A percentile compares a stretch with the other conserved stretches of the same genome.
Conservation (phyloP, 2,888 invertebrate species). For the Tetanocera ferruginea region DNA sequence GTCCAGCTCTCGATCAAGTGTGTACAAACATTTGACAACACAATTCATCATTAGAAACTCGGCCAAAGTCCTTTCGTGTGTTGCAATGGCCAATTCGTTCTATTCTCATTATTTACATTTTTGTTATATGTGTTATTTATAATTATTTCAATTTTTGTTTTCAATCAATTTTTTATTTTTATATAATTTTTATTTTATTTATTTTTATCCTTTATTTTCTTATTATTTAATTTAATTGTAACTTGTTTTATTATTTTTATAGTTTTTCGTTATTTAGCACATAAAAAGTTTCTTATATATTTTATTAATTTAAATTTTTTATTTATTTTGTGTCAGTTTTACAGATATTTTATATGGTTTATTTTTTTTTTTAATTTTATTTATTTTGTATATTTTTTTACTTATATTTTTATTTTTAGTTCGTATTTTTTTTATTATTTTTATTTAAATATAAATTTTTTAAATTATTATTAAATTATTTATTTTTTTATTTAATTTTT, state of each 20-base stretch:
- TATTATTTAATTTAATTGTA: not conserved
- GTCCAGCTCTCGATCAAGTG: too few species aligned
- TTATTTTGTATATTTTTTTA: too few species aligned
- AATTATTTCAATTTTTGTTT: not conserved
- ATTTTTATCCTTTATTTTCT: not conserved
- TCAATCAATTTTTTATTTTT: not conserved
- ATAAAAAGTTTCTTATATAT: too few species aligned
- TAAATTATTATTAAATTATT: not conserved
- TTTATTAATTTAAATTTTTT: too few species aligned
- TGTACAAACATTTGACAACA: too few species aligned
- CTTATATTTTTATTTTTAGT: not conserved
- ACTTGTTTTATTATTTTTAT: not conserved
- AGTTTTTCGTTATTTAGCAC: too few species aligned
- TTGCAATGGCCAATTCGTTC: too few species aligned
- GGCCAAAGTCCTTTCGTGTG: too few species aligned
- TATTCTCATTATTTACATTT: not conserved
- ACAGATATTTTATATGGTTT: too few species aligned
- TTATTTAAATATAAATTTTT: not conserved
- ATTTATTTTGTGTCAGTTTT: too few species aligned
- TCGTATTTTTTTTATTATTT: not conserved
- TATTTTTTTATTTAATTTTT: not conserved
- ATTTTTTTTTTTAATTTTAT: too few species aligned
- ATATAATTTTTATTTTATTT: not conserved
- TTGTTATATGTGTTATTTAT: not conserved
- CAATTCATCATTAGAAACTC: too few species aligned